phyloP scores from a whole-genome alignment of 2,797 vertebrate species.

The Rhabdomys pumilio region DNA sequence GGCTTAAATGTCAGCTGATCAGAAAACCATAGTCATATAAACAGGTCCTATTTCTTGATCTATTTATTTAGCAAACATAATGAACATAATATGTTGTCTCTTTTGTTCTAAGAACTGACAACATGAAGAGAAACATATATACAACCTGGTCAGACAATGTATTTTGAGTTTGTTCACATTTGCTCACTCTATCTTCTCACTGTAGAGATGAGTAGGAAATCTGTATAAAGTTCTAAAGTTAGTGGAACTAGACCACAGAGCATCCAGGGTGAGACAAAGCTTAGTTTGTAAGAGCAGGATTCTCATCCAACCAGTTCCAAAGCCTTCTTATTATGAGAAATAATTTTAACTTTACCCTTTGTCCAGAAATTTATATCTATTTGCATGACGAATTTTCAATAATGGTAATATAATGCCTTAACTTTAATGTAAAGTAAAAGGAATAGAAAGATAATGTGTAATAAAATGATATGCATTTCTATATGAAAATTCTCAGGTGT shows the following conservation, averaged over 20 bases:
- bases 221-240: background rate
- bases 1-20: constrained; percentile 6
- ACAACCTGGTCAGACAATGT: background rate
- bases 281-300: background rate
- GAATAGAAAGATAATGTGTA: constrained; percentile 52
- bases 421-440: constrained; percentile 32
- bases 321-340: background rate
- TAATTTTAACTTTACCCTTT: constrained; percentile 18
- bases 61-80: constrained; percentile 67
- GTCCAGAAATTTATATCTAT: background rate
- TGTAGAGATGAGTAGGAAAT: background rate
- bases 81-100: constrained; percentile 29
- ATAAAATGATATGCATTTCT: constrained; percentile 63
- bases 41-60: constrained; percentile 55
- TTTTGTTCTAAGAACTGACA: background rate
- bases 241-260: background rate
- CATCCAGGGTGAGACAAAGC: background rate
- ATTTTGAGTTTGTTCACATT: background rate
- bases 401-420: background rate
- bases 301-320: background rate
- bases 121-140: constrained; percentile 4
- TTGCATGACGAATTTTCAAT: constrained; percentile 45
- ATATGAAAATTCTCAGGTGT: constrained; percentile 75
- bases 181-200: background rate
- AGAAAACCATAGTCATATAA: constrained; percentile 64